Percentiles rank a stretch among this genome's conserved stretches.
Evolutionary conservation across 2,888 invertebrate species (phyloP).

Genomic region (Sarcophaga subvicina): DNA sequence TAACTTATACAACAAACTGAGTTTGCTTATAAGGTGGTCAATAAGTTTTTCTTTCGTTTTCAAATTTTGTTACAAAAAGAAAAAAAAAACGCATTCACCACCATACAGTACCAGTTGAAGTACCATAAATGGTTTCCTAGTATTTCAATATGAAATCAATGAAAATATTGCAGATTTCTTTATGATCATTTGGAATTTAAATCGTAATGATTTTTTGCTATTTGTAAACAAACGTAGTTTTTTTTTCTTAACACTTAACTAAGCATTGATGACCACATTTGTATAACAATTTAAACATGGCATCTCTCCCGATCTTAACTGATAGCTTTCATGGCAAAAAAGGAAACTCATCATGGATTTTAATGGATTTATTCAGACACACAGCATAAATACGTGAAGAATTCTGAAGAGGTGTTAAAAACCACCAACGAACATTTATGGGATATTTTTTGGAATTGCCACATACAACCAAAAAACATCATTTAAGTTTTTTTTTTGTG

Average conservation of each 20-base stretch:
- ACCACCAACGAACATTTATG: conserved; percentile 51
- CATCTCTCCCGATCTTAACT: not conserved
- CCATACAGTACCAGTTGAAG: not conserved
- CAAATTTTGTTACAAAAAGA: not conserved
- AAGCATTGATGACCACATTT: conserved; percentile 15
- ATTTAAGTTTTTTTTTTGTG: not conserved
- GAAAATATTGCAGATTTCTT: not conserved
- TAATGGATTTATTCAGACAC: conserved; percentile 6
- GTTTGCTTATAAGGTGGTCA: no score
- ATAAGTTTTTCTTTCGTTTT: no score
- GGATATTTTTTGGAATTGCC: conserved; percentile 54
- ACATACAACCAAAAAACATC: not conserved
- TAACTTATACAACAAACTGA: no score
- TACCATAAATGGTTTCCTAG: not conserved
- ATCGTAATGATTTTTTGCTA: conserved; percentile 3
- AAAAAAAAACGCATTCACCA: not conserved
- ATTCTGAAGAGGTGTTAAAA: conserved; percentile 62
- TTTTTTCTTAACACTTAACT: not conserved
- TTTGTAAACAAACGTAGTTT: not conserved
- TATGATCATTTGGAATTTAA: not conserved
- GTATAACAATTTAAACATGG: conserved; percentile 12
- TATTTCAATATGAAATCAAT: not conserved
- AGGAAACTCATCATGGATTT: conserved; percentile 32
- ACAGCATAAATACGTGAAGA: not conserved
- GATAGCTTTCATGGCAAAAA: conserved; percentile 28